Conservation (phyloP, 1,140 invertebrate genomes). For the Doryteuthis pealeii region DNA sequence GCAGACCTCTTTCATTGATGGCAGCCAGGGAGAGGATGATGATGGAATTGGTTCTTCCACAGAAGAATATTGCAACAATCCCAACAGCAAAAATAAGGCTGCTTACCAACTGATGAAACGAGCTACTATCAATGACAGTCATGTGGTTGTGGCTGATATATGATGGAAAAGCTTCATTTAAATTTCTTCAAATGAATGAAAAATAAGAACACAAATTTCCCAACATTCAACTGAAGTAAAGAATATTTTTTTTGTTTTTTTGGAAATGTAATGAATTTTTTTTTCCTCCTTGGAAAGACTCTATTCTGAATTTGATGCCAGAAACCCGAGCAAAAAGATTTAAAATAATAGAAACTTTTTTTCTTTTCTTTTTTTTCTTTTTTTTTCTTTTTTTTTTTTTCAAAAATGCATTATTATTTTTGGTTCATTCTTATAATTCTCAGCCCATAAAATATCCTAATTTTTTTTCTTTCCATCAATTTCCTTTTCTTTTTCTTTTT, state of each 20-base stretch:
- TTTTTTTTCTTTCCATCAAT: too few relatives aligned
- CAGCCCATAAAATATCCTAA: too few relatives aligned
- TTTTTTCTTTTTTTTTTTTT: too few relatives aligned
- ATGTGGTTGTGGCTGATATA: conserved; percentile 10
- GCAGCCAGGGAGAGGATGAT: conserved; percentile 2
- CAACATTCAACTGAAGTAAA: neutral
- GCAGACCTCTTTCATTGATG: conserved; percentile 11
- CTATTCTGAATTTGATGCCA: too few relatives aligned
- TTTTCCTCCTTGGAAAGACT: too few relatives aligned
- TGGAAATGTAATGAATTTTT: neutral
- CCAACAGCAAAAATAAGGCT: neutral
- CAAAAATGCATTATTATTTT: too few relatives aligned
- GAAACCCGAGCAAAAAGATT: too few relatives aligned
- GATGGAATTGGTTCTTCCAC: neutral
- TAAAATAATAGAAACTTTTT: too few relatives aligned
- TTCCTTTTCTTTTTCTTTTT: too few relatives aligned
- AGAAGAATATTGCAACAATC: conserved; percentile 9
- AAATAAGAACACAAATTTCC: neutral
- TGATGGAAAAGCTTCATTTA: neutral
- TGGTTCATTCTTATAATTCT: too few relatives aligned
- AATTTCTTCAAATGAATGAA: neutral
- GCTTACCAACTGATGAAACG: conserved; percentile 10
- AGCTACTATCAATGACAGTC: conserved; percentile 5
- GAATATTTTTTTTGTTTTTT: neutral
- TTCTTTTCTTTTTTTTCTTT: too few relatives aligned